These are phyloP conservation scores for Cryptoblepharus egeriae DNA, from an alignment of 2,797 vertebrate species.

Conservation along the genomic window DNA sequence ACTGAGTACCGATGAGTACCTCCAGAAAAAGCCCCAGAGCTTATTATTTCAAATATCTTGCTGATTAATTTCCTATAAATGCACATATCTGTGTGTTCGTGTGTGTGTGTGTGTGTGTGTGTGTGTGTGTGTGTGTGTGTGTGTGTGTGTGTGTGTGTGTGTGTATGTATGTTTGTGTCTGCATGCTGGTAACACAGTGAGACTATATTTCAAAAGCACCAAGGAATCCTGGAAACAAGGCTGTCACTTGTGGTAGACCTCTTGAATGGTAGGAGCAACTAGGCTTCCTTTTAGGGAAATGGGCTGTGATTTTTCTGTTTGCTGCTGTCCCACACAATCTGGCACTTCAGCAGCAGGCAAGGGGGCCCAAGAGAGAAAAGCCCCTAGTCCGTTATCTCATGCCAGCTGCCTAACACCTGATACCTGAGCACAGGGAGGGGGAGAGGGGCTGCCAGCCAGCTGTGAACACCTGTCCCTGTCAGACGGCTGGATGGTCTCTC, in stretches of 20 bases:
- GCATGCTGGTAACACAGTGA: background rate
- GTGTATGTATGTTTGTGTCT: too few species aligned
- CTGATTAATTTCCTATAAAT: background rate
- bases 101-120: too few species aligned
- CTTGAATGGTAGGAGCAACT: background rate
- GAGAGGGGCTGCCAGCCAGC: slow-evolving; percentile 64
- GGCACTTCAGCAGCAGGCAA: slow-evolving; percentile 29
- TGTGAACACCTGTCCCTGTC: slow-evolving; percentile 71
- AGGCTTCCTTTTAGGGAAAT: background rate
- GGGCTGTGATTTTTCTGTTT: background rate
- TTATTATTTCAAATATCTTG: background rate
- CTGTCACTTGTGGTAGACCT: background rate
- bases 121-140: too few species aligned
- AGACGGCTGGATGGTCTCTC: slow-evolving; percentile 55
- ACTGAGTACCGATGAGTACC: too few species aligned
- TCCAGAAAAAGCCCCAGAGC: too few species aligned
- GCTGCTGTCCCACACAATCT: slow-evolving; percentile 18
- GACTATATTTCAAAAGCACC: background rate
- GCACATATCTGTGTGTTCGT: background rate
- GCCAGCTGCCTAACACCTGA: slow-evolving; percentile 75
- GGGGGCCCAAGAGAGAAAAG: slow-evolving; percentile 28
- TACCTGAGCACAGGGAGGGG: slow-evolving; percentile 60
- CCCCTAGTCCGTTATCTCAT: slow-evolving; percentile 69
- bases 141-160: too few species aligned
- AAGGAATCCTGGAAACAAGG: background rate